A percentile compares a stretch with the other conserved stretches of the same genome.
These are phyloP conservation scores for Melanostoma mellinum DNA, from an alignment of 2,888 invertebrate genomes.

Conservation along the genomic window DNA sequence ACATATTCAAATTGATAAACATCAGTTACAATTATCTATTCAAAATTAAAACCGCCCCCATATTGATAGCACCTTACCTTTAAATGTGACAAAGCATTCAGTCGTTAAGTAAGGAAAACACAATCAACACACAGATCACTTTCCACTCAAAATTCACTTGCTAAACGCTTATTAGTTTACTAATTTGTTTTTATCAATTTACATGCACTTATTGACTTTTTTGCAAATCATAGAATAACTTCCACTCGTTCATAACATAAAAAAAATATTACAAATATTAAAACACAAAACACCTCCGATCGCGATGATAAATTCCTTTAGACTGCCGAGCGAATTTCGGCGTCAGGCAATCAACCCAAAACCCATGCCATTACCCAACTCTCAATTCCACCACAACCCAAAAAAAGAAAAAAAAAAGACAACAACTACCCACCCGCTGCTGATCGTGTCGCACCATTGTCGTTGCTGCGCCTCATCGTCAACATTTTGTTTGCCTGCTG, in stretches of 20 bases:
- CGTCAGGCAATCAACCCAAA: slow-evolving; percentile 67
- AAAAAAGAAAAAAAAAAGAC: slow-evolving; percentile 34
- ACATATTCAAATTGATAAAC: background rate
- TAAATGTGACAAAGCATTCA: slow-evolving; percentile 25
- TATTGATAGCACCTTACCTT: slow-evolving; percentile 31
- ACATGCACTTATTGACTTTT: slow-evolving; percentile 27
- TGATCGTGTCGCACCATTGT: slow-evolving; percentile 73
- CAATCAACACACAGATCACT: slow-evolving; percentile 22
- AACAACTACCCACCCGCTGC: slow-evolving; percentile 70
- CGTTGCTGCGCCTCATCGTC: slow-evolving; percentile 65
- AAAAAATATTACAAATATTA: background rate
- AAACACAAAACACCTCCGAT: slow-evolving; percentile 51
- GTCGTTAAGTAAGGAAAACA: background rate
- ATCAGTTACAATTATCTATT: background rate
- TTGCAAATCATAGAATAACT: slow-evolving; percentile 19
- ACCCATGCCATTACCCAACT: slow-evolving; percentile 30
- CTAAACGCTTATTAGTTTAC: background rate
- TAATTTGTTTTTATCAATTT: slow-evolving; percentile 13
- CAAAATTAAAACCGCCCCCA: slow-evolving; percentile 44
- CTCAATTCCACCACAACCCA: slow-evolving; percentile 64
- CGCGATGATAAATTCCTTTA: slow-evolving; percentile 67
- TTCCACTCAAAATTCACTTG: slow-evolving; percentile 10
- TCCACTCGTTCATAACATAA: slow-evolving; percentile 21
- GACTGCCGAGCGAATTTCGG: slow-evolving; percentile 69
- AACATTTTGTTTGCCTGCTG: slow-evolving; percentile 44